Evolutionary conservation across 2,797 vertebrate genomes (phyloP).

Genomic region (Lepus oiostolus): DNA sequence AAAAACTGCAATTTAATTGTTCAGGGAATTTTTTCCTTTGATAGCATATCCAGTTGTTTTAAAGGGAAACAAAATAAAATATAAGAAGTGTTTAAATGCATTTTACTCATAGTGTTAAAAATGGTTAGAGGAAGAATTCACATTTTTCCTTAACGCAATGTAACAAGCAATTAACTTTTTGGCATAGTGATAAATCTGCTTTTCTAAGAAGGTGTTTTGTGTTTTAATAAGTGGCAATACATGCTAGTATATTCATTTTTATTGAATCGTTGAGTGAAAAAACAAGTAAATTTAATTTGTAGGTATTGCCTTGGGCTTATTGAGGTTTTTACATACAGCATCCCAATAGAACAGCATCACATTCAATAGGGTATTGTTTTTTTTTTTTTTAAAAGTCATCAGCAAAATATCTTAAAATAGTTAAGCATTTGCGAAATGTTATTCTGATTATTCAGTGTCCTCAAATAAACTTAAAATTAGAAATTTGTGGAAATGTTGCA

Average conservation of each 20-base stretch:
- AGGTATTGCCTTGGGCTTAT: slow-evolving; percentile 67
- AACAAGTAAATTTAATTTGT: slow-evolving; percentile 75
- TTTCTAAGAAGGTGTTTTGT: slow-evolving; percentile 81
- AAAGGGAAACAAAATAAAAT: slow-evolving; percentile 61
- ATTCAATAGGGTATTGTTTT: slow-evolving; percentile 25
- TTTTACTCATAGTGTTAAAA: slow-evolving; percentile 71
- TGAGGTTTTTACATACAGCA: slow-evolving; percentile 72
- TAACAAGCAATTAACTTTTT: slow-evolving; percentile 82
- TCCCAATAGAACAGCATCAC: slow-evolving; percentile 17
- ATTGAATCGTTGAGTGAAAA: slow-evolving; percentile 79
- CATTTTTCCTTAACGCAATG: slow-evolving; percentile 67
- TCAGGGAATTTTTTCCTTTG: background rate
- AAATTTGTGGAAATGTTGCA: slow-evolving; percentile 1
- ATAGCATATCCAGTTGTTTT: slow-evolving; percentile 2
- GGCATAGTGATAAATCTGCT: slow-evolving; percentile 83
- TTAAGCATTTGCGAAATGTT: background rate
- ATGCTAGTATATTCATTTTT: slow-evolving; percentile 79
- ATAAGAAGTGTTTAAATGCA: slow-evolving; percentile 66
- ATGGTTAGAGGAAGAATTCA: slow-evolving; percentile 68
- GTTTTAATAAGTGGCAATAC: slow-evolving; percentile 83
- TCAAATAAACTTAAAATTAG: slow-evolving; percentile 48
- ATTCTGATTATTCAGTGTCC: background rate
- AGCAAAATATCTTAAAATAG: background rate
- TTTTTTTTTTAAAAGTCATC: slow-evolving; percentile 52
- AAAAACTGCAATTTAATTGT: slow-evolving; percentile 57